A percentile compares a stretch with the other conserved stretches of the same genome.
phyloP scores from a whole-genome alignment of 2,797 vertebrate species.

The Leptatherina wallacei region DNA sequence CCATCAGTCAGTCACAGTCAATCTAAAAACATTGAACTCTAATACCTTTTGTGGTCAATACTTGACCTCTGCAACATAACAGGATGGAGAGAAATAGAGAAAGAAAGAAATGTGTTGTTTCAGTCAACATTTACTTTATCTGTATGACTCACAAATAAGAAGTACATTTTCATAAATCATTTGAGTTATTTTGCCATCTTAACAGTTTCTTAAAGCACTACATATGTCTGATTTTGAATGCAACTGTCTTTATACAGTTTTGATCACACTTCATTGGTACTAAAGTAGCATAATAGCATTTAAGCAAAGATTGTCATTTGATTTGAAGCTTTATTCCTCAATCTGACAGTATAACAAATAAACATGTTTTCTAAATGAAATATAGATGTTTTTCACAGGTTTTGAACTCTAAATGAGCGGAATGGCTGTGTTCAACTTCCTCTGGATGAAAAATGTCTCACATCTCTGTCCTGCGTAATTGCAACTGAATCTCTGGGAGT shows the following conservation, averaged over 20 bases:
- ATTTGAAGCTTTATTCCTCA: neutral
- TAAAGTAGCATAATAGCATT: too few species aligned
- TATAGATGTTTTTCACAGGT: too few species aligned
- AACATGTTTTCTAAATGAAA: too few species aligned
- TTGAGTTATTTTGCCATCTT: neutral
- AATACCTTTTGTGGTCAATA: constrained; percentile 72
- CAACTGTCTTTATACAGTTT: neutral
- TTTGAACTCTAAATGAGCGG: too few species aligned
- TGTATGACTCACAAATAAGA: neutral
- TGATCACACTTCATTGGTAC: too few species aligned
- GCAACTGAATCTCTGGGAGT: too few species aligned
- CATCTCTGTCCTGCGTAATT: too few species aligned
- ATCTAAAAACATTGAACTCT: constrained; percentile 69
- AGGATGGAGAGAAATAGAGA: neutral
- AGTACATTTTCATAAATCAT: neutral
- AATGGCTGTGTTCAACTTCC: too few species aligned
- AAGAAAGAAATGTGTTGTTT: neutral
- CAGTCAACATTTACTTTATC: neutral
- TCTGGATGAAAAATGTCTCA: too few species aligned
- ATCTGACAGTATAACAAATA: neutral
- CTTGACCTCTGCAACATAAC: constrained; percentile 41
- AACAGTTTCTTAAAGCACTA: too few species aligned
- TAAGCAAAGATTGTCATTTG: too few species aligned
- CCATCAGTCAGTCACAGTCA: constrained; percentile 76
- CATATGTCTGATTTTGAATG: neutral